A percentile compares a stretch with the other conserved stretches of the same genome.
Conservation (phyloP, 2,113 vertebrate genomes). For the Rhipidura dahli region DNA sequence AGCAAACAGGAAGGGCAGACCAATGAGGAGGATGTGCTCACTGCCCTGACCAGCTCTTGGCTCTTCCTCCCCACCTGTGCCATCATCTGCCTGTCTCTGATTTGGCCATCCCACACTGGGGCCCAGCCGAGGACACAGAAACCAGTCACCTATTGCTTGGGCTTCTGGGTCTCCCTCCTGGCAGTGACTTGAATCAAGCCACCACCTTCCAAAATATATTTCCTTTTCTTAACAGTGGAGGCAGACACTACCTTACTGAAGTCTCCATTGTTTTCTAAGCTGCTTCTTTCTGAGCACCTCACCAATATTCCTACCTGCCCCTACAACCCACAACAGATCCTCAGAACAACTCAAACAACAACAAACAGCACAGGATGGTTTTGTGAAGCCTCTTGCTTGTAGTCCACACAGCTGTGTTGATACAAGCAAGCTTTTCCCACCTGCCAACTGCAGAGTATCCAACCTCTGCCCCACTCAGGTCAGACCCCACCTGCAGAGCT, state of each 20-base stretch:
- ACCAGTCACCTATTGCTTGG: not conserved
- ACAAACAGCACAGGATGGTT: not conserved
- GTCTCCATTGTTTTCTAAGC: not conserved
- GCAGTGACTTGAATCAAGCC: not conserved
- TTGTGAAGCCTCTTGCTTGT: not conserved
- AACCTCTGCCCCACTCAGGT: not conserved
- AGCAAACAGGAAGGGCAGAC: not conserved
- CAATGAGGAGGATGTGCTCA: not conserved
- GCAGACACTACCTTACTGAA: not conserved
- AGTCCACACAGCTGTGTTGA: not conserved
- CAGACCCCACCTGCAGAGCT: not conserved
- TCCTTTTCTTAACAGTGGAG: not conserved
- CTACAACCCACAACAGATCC: not conserved
- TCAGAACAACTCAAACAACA: not conserved
- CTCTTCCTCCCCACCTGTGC: not conserved
- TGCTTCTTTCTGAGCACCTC: not conserved
- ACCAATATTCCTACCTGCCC: not conserved
- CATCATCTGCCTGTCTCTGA: not conserved
- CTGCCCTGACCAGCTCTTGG: not conserved
- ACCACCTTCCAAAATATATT: not conserved
- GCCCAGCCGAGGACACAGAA: not conserved
- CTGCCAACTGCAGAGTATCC: not conserved
- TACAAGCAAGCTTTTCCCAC: not conserved
- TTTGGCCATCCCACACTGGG: fast-evolving
- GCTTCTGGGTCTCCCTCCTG: not conserved